phyloP scores from a whole-genome alignment of 2,797 vertebrate species.

The Moxostoma hubbsi region DNA sequence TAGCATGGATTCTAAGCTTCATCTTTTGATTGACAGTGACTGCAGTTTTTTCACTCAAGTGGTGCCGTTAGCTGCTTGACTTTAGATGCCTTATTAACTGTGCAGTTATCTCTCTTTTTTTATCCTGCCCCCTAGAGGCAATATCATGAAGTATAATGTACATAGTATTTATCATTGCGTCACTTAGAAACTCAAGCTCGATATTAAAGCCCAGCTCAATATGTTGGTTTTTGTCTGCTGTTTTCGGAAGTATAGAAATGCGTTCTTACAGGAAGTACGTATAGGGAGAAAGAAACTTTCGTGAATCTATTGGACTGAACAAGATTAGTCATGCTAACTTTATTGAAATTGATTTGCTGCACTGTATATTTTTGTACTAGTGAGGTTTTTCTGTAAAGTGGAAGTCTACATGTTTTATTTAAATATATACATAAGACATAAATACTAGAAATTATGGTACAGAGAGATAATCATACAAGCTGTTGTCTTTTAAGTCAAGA shows the following conservation, averaged over 20 bases:
- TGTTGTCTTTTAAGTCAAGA: background rate
- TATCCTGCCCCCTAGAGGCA: slow-evolving; percentile 59
- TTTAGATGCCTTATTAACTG: slow-evolving; percentile 84
- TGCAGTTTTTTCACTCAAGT: slow-evolving; percentile 74
- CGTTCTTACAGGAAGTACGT: slow-evolving; percentile 2
- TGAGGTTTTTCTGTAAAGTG: slow-evolving; percentile 45
- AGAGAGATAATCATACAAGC: slow-evolving; percentile 20
- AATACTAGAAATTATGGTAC: slow-evolving; percentile 5
- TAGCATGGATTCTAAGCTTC: slow-evolving; percentile 76
- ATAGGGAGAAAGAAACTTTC: slow-evolving; percentile 22
- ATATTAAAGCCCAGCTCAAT: slow-evolving; percentile 44
- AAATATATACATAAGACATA: slow-evolving; percentile 6
- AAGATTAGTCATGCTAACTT: slow-evolving; percentile 35
- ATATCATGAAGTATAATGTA: slow-evolving; percentile 74
- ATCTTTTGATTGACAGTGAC: slow-evolving; percentile 74
- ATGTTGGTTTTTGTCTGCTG: slow-evolving; percentile 24
- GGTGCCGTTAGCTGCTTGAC: slow-evolving; percentile 74
- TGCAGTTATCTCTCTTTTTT: slow-evolving; percentile 69
- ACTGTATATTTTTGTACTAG: slow-evolving; percentile 57
- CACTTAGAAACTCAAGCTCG: slow-evolving; percentile 68
- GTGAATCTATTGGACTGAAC: slow-evolving; percentile 30
- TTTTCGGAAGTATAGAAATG: slow-evolving; percentile 15
- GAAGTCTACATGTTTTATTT: slow-evolving; percentile 41
- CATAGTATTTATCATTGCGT: slow-evolving; percentile 78
- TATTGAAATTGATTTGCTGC: slow-evolving; percentile 45